These are phyloP conservation scores for Engystomops pustulosus DNA, from an alignment of 2,113 vertebrate species.

Conservation along the genomic window DNA sequence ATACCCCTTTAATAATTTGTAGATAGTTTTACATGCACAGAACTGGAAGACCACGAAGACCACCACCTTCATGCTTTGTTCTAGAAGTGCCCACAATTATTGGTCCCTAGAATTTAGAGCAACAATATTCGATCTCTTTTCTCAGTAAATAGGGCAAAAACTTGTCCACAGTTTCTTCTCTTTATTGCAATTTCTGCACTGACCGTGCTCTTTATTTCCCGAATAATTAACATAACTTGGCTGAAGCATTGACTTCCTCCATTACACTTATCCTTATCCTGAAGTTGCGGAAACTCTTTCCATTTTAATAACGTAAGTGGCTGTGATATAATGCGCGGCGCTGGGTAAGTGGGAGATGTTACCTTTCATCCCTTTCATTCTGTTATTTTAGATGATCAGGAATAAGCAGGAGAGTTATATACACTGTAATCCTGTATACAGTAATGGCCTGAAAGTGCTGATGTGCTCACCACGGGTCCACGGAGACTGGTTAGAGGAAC, in stretches of 20 bases:
- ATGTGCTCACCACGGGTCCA: background rate
- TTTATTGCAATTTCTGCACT: too few relatives aligned
- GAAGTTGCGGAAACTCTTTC: background rate
- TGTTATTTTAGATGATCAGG: background rate
- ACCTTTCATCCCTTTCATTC: background rate
- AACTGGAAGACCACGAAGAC: too few relatives aligned
- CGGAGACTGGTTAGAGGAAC: background rate
- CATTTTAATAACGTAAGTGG: constrained; percentile 10
- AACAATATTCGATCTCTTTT: too few relatives aligned
- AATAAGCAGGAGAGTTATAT: background rate
- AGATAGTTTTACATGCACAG: too few relatives aligned
- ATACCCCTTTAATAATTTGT: too few relatives aligned
- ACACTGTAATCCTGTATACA: background rate
- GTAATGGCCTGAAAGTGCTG: background rate
- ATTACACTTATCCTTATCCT: background rate
- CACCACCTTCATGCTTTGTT: too few relatives aligned
- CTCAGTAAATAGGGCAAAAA: too few relatives aligned
- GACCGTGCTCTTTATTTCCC: too few relatives aligned
- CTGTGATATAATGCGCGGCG: background rate
- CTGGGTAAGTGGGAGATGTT: background rate
- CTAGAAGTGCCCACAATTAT: too few relatives aligned
- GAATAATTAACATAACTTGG: background rate
- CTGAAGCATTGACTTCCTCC: background rate
- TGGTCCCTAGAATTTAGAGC: too few relatives aligned
- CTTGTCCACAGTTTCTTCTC: too few relatives aligned